Evolutionary conservation across 2,888 invertebrate species (phyloP).

Genomic region (Scaptomyza polygonia): DNA sequence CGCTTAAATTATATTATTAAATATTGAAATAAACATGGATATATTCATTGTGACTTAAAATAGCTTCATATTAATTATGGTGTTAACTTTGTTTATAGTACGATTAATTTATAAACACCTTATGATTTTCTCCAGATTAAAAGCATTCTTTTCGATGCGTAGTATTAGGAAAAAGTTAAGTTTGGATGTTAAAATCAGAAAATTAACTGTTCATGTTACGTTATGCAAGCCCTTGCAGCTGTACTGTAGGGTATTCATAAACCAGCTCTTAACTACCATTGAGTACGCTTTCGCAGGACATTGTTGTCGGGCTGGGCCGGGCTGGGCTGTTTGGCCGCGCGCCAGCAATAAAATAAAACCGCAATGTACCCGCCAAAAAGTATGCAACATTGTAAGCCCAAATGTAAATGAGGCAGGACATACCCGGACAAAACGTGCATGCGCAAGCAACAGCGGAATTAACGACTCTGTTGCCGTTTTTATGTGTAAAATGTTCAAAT

Average conservation of each 20-base stretch:
- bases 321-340: neutral
- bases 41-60: too few relatives aligned
- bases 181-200: too few relatives aligned
- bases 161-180: too few relatives aligned
- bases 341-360: slow-evolving; percentile 51
- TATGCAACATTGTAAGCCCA: slow-evolving; percentile 59
- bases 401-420: slow-evolving; percentile 39
- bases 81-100: too few relatives aligned
- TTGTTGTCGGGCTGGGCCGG: slow-evolving; percentile 33
- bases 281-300: slow-evolving; percentile 14
- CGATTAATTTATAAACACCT: too few relatives aligned
- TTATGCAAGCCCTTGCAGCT: too few relatives aligned
- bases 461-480: slow-evolving; percentile 55
- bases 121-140: too few relatives aligned
- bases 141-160: too few relatives aligned
- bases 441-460: slow-evolving; percentile 53
- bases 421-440: slow-evolving; percentile 52
- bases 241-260: slow-evolving; percentile 39
- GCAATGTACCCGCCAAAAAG: slow-evolving; percentile 54
- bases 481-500: neutral
- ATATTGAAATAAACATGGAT: too few relatives aligned
- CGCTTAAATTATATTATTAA: too few relatives aligned
- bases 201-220: too few relatives aligned
- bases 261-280: slow-evolving; percentile 40
- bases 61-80: too few relatives aligned